Evolutionary conservation across 2,888 invertebrate genomes (phyloP), one percentile per base, ranked within the genome.

Genomic region (Mesodorylaimus sp.): DNA sequence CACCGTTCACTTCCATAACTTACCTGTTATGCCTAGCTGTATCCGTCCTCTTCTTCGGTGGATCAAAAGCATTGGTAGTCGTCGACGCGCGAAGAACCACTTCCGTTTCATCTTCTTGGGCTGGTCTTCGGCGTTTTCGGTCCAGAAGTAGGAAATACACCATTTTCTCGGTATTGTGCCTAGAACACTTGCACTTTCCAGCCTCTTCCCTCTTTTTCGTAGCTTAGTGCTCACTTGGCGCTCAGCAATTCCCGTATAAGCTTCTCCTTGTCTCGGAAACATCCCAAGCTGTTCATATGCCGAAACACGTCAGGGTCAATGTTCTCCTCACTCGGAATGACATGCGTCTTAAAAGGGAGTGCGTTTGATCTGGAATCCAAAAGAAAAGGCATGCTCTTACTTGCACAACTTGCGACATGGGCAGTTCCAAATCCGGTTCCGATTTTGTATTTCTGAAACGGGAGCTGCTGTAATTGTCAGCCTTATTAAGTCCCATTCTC

Each of bases 131-230:
- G 54, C 91, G 74, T 70, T 97, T 97, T 58, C 97, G 77, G 69
- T 97, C 97, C 71, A 97, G 73, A 48, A 97, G 74, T 50, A 97
- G 77, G 73, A 97, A 97, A 73, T 97, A 97, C 62, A 97, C 95
- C 56, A 97, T 95, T 70, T 97, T 97, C 72, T 97, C 97, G 50
- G 95, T 97, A 71, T 97, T 97, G 72, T 97, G 97, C 68, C 93
- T 95, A 75, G 37, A 71, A 72, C 7, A 7, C 27, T 39, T 7
- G 21, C 21, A 19, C 41, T 13, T 16, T 32, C 32, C 16, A 32
- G 32, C 32, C 10, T 32, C 16, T 32, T 13, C 32, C 16, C 10
- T 32, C 10, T 32, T 10, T 32, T 16, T 32, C 10, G 16, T 32
- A 32, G 32, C 32, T 32, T 16, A 16, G 10, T 32, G 60, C 77